Conservation (phyloP, 2,888 invertebrate genomes). For the Dorcus hopei region DNA sequence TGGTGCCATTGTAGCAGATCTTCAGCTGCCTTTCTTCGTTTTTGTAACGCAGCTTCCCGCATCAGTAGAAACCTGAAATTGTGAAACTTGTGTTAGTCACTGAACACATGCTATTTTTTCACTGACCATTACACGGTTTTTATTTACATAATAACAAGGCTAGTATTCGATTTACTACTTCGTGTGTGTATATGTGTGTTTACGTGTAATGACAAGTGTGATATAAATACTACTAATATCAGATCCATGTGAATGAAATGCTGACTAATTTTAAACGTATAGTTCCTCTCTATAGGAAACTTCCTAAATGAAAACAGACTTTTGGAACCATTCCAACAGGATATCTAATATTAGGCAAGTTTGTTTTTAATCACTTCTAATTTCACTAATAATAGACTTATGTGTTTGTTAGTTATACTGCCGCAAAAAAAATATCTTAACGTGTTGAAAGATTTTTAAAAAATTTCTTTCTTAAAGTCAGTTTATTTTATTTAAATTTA, state of each 20-base stretch:
- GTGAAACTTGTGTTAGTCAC: too few species aligned
- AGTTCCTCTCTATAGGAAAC: slow-evolving; percentile 43
- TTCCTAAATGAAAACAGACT: slow-evolving; percentile 42
- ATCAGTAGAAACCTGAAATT: slow-evolving; percentile 46
- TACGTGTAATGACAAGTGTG: slow-evolving; percentile 4
- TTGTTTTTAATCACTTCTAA: slow-evolving; percentile 44
- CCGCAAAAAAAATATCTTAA: too few species aligned
- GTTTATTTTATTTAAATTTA: too few species aligned
- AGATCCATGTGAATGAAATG: slow-evolving; percentile 34
- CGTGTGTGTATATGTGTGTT: background rate
- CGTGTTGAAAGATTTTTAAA: too few species aligned
- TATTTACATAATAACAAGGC: background rate
- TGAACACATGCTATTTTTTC: background rate
- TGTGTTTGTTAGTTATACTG: background rate
- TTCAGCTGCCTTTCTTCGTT: slow-evolving; percentile 52
- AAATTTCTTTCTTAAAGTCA: too few species aligned
- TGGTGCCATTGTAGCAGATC: slow-evolving; percentile 55
- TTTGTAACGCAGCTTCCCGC: slow-evolving; percentile 51
- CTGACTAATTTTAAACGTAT: slow-evolving; percentile 44
- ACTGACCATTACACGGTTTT: background rate
- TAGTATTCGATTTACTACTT: too few species aligned
- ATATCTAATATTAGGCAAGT: slow-evolving; percentile 47
- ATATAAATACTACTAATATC: slow-evolving; percentile 27
- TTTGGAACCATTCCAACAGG: slow-evolving; percentile 45
- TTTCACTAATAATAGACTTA: slow-evolving; percentile 33